Percentiles rank a stretch among this genome's conserved stretches.
phyloP scores from a whole-genome alignment of 92 coral and sea anemone genomes.

The Paramuricea clavata region DNA sequence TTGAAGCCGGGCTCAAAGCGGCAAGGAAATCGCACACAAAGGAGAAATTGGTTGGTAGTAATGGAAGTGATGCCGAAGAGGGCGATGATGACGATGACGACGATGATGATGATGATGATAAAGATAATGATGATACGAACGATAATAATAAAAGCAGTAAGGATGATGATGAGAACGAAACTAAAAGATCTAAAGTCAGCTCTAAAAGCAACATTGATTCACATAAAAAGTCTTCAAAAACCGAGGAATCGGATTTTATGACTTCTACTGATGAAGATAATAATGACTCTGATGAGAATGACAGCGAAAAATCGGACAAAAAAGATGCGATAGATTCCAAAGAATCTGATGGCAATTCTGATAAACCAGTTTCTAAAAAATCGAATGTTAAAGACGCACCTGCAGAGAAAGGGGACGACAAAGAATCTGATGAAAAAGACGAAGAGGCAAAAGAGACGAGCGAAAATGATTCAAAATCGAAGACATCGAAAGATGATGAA shows the following conservation, averaged over 20 bases:
- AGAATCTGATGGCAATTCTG: slow-evolving; percentile 59
- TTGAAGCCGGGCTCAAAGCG: slow-evolving; percentile 86
- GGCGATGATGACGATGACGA: slow-evolving; percentile 65
- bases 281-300: slow-evolving; percentile 49
- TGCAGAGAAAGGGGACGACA: slow-evolving; percentile 1
- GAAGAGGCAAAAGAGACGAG: slow-evolving; percentile 47
- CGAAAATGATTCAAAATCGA: slow-evolving; percentile 59
- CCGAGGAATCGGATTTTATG: slow-evolving; percentile 23
- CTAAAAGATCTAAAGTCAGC: slow-evolving; percentile 40
- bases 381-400: slow-evolving; percentile 15
- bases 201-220: slow-evolving; percentile 31
- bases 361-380: slow-evolving; percentile 38
- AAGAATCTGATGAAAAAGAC: slow-evolving; percentile 49
- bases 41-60: slow-evolving; percentile 85
- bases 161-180: slow-evolving; percentile 53
- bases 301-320: slow-evolving; percentile 56
- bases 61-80: slow-evolving; percentile 77
- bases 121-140: slow-evolving; percentile 30
- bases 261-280: slow-evolving; percentile 33
- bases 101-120: slow-evolving; percentile 58
- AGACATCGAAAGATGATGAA: slow-evolving; percentile 48
- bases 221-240: slow-evolving; percentile 44
- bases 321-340: slow-evolving; percentile 61
- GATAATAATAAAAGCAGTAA: slow-evolving; percentile 65
- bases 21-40: slow-evolving; percentile 70